phyloP scores from a whole-genome alignment of 1,140 invertebrate genomes.

The Drosophila repletoides region DNA sequence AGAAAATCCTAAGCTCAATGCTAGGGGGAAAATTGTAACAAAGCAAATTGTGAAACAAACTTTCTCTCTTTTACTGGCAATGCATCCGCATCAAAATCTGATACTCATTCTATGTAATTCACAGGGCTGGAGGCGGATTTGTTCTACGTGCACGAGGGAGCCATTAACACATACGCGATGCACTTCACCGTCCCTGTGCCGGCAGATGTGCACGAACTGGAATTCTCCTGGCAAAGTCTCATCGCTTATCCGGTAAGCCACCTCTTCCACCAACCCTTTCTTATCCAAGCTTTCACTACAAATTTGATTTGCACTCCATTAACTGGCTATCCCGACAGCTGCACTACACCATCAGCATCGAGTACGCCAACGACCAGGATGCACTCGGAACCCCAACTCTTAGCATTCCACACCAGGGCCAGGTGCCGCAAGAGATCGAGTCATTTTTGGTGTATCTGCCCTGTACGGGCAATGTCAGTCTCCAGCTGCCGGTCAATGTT shows the following conservation, averaged over 20 bases:
- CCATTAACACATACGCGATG: conserved; percentile 95
- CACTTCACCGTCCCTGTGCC: conserved; percentile 92
- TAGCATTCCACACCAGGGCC: conserved; percentile 90
- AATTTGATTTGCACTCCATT: conserved; percentile 64
- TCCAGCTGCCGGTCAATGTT: conserved; percentile 89
- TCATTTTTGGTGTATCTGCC: conserved; percentile 90
- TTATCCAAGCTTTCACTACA: conserved; percentile 9
- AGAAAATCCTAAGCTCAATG: conserved; percentile 5
- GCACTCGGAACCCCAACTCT: conserved; percentile 90
- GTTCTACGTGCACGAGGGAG: conserved; percentile 92
- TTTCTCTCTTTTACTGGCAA: conserved; percentile 54
- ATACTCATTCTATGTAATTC: neutral
- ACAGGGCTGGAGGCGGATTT: conserved; percentile 92
- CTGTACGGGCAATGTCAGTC: conserved; percentile 87
- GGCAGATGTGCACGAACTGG: conserved; percentile 83
- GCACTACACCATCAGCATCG: conserved; percentile 89
- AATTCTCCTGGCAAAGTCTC: conserved; percentile 92
- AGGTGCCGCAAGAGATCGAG: conserved; percentile 89
- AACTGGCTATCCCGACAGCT: conserved; percentile 83
- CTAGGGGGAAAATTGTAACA: conserved; percentile 8
- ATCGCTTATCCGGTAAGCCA: conserved; percentile 87
- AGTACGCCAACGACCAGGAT: conserved; percentile 88
- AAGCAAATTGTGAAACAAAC: conserved; percentile 59
- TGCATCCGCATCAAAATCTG: conserved; percentile 28
- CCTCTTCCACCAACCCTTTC: neutral